Conservation (phyloP, 1,140 invertebrate species). For the Chelonus insularis region DNA sequence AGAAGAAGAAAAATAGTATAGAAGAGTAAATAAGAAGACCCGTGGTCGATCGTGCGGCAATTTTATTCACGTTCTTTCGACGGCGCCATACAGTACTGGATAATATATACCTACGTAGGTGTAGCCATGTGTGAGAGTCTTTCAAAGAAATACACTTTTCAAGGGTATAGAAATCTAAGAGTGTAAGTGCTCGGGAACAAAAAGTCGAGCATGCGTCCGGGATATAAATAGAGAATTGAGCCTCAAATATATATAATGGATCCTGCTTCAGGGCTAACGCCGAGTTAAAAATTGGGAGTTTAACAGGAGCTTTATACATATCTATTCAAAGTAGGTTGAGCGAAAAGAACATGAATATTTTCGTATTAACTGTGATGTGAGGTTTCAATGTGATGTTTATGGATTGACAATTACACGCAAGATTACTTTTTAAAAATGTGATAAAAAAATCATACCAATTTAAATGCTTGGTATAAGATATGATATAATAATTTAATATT, state of each 20-base stretch:
- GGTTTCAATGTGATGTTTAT: neutral
- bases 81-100: neutral
- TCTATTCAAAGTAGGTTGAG: neutral
- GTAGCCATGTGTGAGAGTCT: neutral
- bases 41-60: constrained; percentile 19
- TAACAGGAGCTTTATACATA: too few species aligned
- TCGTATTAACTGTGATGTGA: neutral
- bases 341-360: neutral
- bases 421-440: too few species aligned
- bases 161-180: constrained; percentile 10
- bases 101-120: neutral
- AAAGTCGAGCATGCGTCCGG: constrained; percentile 8
- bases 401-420: neutral
- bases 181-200: constrained; percentile 4
- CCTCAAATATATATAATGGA: neutral
- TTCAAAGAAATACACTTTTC: neutral
- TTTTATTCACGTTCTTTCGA: constrained; percentile 12
- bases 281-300: too few species aligned
- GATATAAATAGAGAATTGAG: constrained; percentile 12
- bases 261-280: neutral
- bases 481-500: too few species aligned
- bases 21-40: constrained; percentile 5
- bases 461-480: too few species aligned
- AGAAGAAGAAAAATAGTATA: neutral
- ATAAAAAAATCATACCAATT: too few species aligned